Base-by-base conservation (phyloP, 2,888 invertebrate species). In the Osedax frankpressi region DNA sequence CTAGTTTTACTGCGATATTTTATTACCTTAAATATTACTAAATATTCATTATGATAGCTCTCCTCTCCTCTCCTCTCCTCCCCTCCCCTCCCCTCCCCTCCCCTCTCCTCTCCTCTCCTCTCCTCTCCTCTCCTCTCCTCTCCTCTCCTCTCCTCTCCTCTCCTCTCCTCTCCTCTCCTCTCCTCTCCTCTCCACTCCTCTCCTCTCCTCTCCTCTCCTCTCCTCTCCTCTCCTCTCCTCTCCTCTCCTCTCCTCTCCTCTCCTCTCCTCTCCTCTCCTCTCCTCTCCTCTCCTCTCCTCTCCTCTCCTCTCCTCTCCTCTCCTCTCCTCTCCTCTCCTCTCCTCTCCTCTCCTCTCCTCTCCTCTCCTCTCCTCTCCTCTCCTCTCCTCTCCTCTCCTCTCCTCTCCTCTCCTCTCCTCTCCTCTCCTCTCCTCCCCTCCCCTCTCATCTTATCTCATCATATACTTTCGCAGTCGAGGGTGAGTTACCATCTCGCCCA, bases 391-490 rank as follows among this genome's bases (percentile, higher is more conserved):
- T 30, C 71, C 62, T 70, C 71, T 30, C 71, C 71, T 28, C 71
- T 19, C 62, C 71, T 28, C 71, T 30, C 62, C 71, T 28, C 71
- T 19, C 62, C 71, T 28, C 71, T 30, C 62, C 71, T 28, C 71
- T n/a, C 68, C 25, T 70, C 71, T 30, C 71, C 71, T 70, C 71
- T 30, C 71, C 62, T 70, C 71, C 62, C 71, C 71, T 70, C 71
- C 62, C 71, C 62, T 70, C 71, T 30, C 71, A 30, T 70, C 71
- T 30, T 65, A 19, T 70, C 71, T 30, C 71, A 30, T 70, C 71
- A 65, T 65, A 19, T 70, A 30, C 62, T 65, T 65, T 70, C 71
- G 71, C 71, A n/a, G n/a, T n/a, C n/a, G n/a, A n/a, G n/a, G n/a
- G n/a, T n/a, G n/a, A n/a, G n/a, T n/a, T n/a, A n/a, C n/a, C n/a